Percentiles rank a stretch among this genome's conserved stretches.
phyloP scores from a whole-genome alignment of 2,888 invertebrate genomes.

The Tuberolachnus salignus region DNA sequence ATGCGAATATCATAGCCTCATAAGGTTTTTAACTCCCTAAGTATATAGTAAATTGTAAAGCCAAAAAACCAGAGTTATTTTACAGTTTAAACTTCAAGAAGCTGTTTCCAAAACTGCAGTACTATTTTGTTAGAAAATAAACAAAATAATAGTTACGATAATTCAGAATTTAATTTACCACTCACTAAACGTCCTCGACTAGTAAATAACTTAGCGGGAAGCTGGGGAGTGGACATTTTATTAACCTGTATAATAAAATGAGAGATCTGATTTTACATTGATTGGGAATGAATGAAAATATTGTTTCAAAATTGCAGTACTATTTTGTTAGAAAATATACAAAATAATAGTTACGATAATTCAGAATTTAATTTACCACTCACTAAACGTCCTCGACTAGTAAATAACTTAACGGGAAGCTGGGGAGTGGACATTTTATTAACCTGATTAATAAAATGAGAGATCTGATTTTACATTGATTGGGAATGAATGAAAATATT shows the following conservation, averaged over 20 bases:
- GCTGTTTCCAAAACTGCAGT: constrained; percentile 29
- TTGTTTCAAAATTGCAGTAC: constrained; percentile 25
- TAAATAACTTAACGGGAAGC: constrained; percentile 2
- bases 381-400: constrained; percentile 36
- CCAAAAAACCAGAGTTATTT: too few relatives aligned
- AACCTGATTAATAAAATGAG: background rate
- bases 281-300: too few relatives aligned
- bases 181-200: constrained; percentile 34
- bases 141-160: constrained; percentile 41
- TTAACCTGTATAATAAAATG: background rate
- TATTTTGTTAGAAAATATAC: background rate
- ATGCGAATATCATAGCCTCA: too few relatives aligned
- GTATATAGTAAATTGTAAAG: too few relatives aligned
- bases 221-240: constrained; percentile 26
- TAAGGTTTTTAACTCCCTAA: too few relatives aligned
- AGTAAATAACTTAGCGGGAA: background rate
- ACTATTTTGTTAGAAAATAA: background rate
- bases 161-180: constrained; percentile 29
- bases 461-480: too few relatives aligned
- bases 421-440: constrained; percentile 21
- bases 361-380: constrained; percentile 27
- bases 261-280: too few relatives aligned
- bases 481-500: too few relatives aligned
- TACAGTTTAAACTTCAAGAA: background rate
- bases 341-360: constrained; percentile 25